phyloP scores from a whole-genome alignment of 2,888 invertebrate species.

The Apamea sordens region DNA sequence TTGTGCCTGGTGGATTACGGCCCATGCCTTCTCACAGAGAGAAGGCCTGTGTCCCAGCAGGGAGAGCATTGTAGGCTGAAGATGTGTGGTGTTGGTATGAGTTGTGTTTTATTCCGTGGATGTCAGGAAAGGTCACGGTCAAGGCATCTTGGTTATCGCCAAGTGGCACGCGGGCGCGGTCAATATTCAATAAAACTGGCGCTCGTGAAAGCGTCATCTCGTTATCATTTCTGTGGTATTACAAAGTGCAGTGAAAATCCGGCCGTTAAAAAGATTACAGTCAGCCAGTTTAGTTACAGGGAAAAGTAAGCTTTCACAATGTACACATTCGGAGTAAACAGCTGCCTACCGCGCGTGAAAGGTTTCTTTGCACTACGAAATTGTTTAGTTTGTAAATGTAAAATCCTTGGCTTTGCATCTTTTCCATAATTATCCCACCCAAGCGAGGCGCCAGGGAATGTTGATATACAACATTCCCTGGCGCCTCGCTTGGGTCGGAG shows the following conservation, averaged over 20 bases:
- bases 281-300: neutral
- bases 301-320: neutral
- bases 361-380: neutral
- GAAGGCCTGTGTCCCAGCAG: neutral
- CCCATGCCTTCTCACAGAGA: no score
- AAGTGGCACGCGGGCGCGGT: neutral
- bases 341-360: neutral
- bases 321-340: neutral
- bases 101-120: no score
- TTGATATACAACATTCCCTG: neutral
- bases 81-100: no score
- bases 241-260: neutral
- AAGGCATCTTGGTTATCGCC: neutral
- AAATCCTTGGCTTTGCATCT: neutral
- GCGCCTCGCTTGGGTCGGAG: neutral
- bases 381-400: neutral
- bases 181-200: neutral
- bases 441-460: no score
- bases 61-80: neutral
- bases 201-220: neutral
- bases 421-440: neutral
- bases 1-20: neutral
- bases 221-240: neutral
- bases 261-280: neutral
- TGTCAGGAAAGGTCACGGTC: no score